Conservation (phyloP, 2,113 vertebrate species). For the Leucosticte australis region DNA sequence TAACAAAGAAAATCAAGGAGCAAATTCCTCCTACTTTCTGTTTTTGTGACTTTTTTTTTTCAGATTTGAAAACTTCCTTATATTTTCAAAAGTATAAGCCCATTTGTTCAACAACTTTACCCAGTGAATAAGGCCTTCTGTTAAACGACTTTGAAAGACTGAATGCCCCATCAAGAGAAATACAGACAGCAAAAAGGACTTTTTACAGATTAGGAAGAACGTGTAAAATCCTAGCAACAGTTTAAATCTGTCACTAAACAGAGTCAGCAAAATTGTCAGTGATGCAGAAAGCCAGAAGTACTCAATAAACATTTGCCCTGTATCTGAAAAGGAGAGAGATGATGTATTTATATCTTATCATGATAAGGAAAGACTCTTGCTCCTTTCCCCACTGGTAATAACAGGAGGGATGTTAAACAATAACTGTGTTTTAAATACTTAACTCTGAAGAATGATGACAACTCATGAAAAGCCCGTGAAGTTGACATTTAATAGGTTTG, state of each 20-base stretch:
- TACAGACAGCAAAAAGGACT: not conserved
- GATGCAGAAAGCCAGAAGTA: constrained; percentile 38
- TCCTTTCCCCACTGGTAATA: not conserved
- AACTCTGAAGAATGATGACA: not conserved
- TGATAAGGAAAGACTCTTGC: constrained; percentile 19
- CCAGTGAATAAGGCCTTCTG: not conserved
- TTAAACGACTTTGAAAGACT: not conserved
- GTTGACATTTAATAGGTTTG: not conserved
- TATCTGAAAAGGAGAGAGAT: constrained; percentile 26
- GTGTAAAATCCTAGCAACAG: constrained; percentile 44
- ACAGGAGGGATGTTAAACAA: constrained; percentile 28
- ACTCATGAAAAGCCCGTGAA: not conserved
- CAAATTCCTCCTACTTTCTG: not conserved
- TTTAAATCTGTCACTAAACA: not conserved
- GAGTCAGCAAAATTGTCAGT: not conserved
- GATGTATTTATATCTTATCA: not conserved
- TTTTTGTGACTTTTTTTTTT: not conserved
- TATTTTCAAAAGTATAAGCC: not conserved
- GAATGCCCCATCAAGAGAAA: not conserved
- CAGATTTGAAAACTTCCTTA: not conserved
- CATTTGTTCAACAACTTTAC: not conserved
- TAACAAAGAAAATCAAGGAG: not conserved
- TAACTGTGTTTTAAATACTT: constrained; percentile 29
- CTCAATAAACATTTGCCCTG: constrained; percentile 36
- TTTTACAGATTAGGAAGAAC: not conserved